Conservation (phyloP, 2,113 vertebrate genomes). For the Passer domesticus region DNA sequence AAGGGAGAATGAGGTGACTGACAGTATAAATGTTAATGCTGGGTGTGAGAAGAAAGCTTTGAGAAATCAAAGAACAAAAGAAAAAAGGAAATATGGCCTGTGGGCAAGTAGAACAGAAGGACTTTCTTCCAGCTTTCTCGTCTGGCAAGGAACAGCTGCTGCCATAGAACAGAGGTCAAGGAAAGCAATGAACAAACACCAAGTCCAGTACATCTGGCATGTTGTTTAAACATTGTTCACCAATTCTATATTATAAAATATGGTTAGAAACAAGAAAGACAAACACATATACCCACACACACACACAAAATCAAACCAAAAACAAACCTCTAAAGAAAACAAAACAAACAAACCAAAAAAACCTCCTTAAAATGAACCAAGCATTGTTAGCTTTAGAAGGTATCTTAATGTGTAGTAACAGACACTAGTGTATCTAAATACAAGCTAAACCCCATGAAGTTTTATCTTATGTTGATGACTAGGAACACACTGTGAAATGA, state of each 20-base stretch:
- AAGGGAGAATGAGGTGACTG: background rate
- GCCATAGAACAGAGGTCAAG: background rate
- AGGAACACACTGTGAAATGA: background rate
- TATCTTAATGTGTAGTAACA: background rate
- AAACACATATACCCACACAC: background rate
- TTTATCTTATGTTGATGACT: background rate
- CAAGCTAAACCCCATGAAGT: background rate
- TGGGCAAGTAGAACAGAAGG: background rate
- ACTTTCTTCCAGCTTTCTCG: background rate
- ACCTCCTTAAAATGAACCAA: background rate
- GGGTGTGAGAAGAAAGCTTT: background rate
- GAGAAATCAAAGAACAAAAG: slow-evolving; percentile 20
- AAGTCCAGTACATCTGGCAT: background rate
- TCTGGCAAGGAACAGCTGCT: background rate
- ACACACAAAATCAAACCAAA: background rate
- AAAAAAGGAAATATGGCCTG: background rate
- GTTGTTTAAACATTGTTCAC: background rate
- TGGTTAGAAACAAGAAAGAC: background rate
- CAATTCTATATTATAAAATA: background rate
- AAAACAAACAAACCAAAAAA: background rate
- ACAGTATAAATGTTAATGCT: slow-evolving; percentile 38
- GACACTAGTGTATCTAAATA: background rate
- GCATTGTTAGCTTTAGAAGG: background rate
- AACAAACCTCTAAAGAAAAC: background rate
- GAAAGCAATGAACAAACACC: background rate